Evolutionary conservation across 2,113 vertebrate species (phyloP), one percentile per base, ranked within the genome.

Genomic region (Sorex araneus): DNA sequence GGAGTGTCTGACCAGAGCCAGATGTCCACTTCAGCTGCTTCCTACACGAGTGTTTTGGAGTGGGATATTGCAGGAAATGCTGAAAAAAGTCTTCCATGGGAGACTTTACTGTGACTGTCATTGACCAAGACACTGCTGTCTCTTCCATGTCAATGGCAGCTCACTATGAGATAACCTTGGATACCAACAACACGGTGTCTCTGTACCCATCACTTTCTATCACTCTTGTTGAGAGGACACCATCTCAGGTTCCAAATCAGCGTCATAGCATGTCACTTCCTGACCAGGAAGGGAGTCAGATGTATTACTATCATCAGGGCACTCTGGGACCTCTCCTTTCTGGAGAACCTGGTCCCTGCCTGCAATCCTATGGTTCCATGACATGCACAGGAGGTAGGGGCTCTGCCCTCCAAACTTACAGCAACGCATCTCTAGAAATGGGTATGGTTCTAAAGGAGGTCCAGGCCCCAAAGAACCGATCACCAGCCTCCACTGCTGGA

Each of bases 371-470:
- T 23, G 78, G 73, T 27, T 66, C 64, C 28, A 30, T 28, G 64
- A 30, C 64, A 30, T 66, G 11, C 27, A 27, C 27, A 66, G 64
- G 28, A 30, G 11, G 10, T 28, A 66, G 27, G 25, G 64, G 64
- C 7, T 66, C 64, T 66, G 64, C 28, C 28, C 28, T 13, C 28
- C 64, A 66, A 66, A 66, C 64, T 28, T 66, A 28, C 25, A 63
- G 25, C 60, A 66, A 30, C 25, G 30, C 28, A 66, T 30, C 25
- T 10, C 87, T 91, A 54, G 74, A 95, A 75, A 77, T 95, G 81
- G 70, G 93, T 6, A 95, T 92, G 88, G 63, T 94, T 2, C 79
- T 94, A 8, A 94, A 90, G 34, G 50, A 95, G 47, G 25, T 89
- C 78, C 75, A 88, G 47, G 50, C 89, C 18, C 43, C 34, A 40